phyloP scores from a whole-genome alignment of 2,888 invertebrate genomes.

The Opisthograptis luteolata region DNA sequence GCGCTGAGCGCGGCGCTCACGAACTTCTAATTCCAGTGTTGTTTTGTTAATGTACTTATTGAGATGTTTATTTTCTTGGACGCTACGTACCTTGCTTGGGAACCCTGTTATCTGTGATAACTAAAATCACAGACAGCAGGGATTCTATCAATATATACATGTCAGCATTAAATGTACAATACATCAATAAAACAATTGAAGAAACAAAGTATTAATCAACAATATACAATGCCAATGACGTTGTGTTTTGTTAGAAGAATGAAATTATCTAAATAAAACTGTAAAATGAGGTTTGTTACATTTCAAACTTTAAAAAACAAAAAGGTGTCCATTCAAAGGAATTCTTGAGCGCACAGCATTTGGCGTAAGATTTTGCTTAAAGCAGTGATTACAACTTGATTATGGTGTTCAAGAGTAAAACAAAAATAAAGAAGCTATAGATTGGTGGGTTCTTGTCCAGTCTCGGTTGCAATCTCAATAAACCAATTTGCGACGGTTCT shows the following conservation, averaged over 20 bases:
- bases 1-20: constrained; percentile 43
- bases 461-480: constrained; percentile 71
- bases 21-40: constrained; percentile 45
- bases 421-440: constrained; percentile 36
- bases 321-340: neutral
- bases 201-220: no score
- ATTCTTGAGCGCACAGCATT: neutral
- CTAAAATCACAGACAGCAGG: neutral
- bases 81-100: constrained; percentile 9
- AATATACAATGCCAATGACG: no score
- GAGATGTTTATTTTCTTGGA: constrained; percentile 7
- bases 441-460: constrained; percentile 54
- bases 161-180: no score
- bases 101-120: no score
- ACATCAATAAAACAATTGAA: no score
- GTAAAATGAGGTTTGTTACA: no score
- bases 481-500: constrained; percentile 72
- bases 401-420: constrained; percentile 26
- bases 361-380: neutral
- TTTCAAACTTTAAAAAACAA: neutral
- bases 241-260: no score
- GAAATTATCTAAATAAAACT: no score
- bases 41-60: constrained; percentile 25
- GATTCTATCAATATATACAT: no score
- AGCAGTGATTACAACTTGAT: constrained; percentile 18